Conservation (phyloP, 1,140 invertebrate species). For the Lucilia cuprina region DNA sequence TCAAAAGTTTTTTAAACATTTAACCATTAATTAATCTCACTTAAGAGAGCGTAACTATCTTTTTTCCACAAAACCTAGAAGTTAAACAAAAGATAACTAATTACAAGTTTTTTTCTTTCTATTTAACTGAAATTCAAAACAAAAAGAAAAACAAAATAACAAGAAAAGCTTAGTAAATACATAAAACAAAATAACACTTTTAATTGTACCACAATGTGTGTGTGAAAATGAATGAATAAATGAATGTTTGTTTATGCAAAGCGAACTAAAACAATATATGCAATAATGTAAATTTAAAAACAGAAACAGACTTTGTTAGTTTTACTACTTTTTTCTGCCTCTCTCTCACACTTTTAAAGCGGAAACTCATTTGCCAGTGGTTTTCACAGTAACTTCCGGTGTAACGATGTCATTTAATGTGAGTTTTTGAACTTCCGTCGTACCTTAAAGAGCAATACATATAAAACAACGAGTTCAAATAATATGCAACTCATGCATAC, state of each 20-base stretch:
- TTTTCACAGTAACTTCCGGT: slow-evolving; percentile 4
- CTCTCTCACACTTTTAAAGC: neutral
- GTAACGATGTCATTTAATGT: neutral
- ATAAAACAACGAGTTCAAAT: neutral
- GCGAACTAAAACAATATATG: neutral
- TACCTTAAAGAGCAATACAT: neutral
- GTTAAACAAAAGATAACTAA: neutral
- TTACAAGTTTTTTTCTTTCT: neutral
- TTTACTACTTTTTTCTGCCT: neutral
- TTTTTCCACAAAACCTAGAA: neutral
- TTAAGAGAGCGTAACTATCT: no score
- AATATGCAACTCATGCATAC: neutral
- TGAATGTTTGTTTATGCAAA: neutral
- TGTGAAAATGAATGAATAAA: neutral
- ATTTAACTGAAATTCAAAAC: neutral
- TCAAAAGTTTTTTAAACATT: no score
- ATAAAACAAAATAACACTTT: neutral
- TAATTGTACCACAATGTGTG: neutral
- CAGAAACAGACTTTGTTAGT: neutral
- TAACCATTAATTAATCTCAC: no score
- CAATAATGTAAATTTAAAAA: neutral
- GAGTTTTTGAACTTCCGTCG: slow-evolving; percentile 15
- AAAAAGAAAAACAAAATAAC: neutral
- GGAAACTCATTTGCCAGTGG: slow-evolving; percentile 6
- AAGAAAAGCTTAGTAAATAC: neutral